Evolutionary conservation across 2,113 vertebrate species (phyloP), one percentile per base, ranked within the genome.

Genomic region (Scortum barcoo): DNA sequence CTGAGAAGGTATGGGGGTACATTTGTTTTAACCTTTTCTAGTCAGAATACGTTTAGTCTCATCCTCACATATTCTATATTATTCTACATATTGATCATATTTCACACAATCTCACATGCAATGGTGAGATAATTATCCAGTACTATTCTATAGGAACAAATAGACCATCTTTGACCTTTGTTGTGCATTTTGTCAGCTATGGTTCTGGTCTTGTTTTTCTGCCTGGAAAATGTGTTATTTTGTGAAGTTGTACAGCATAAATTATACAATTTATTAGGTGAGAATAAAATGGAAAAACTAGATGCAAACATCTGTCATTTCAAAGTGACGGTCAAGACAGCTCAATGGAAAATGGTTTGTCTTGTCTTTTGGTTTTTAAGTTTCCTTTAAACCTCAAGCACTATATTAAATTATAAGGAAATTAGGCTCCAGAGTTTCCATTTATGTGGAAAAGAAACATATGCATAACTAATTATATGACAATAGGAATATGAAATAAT

Each of bases 1-100:
- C 93, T 58, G 98, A 99, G 88, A 99, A 99, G 95, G 98, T 99
- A 94, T 2, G 2, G 20, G 6, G 65, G n/a, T n/a, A n/a, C n/a
- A n/a, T n/a, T n/a, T n/a, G n/a, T n/a, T n/a, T n/a, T n/a, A 19
- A 1, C 7, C 6, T 46, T 48, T 38, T 24, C 0, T 7, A 0
- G 3, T 22, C 5, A 20, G 20, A 33, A 36, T n/a, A 1, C 10
- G 51, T 51, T 17, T 54, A 10, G 5, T 57, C 6, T 62, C 26
- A 22, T 72, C 9, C 16, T 44, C 7, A 19, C 1, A 36, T 2
- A 3, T 26, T 26, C 13, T 16, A n/a, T n/a, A n/a, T n/a, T n/a
- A n/a, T n/a, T n/a, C n/a, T n/a, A n/a, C n/a, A n/a, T n/a, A n/a
- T 5, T 66, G 40, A n/a, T 7, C 5, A 16, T 46, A 24, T 54